These are phyloP conservation scores for Sparus aurata DNA, from an alignment of 2,797 vertebrate genomes.

Conservation along the genomic window DNA sequence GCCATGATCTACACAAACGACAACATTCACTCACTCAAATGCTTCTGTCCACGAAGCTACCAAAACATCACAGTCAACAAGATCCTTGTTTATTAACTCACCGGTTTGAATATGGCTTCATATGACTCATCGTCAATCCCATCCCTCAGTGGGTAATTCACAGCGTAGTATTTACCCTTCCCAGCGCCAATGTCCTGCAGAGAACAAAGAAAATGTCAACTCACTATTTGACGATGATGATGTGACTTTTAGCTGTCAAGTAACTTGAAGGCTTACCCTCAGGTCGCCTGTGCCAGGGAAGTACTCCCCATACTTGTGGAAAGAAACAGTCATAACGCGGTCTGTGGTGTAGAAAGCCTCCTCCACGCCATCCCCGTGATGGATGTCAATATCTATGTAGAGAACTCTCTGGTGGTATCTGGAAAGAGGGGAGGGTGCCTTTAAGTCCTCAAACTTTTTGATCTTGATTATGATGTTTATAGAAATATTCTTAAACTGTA, in stretches of 20 bases:
- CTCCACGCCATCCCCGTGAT: slow-evolving; percentile 98
- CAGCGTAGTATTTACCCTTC: slow-evolving; percentile 98
- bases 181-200: slow-evolving; percentile 96
- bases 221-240: background rate
- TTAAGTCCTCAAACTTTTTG: background rate
- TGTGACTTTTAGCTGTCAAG: background rate
- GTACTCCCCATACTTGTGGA: slow-evolving; percentile 99
- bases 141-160: slow-evolving; percentile 97
- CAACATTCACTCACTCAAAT: background rate
- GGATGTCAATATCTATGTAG: slow-evolving; percentile 99
- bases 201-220: slow-evolving; percentile 25
- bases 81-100: slow-evolving; percentile 76
- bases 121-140: slow-evolving; percentile 98
- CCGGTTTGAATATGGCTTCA: slow-evolving; percentile 98
- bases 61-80: background rate
- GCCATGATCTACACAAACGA: slow-evolving; percentile 91
- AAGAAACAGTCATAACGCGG: slow-evolving; percentile 98
- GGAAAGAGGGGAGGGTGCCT: background rate
- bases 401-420: slow-evolving; percentile 99
- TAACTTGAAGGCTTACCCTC: slow-evolving; percentile 85
- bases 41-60: background rate
- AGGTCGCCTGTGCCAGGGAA: slow-evolving; percentile 98
- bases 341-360: slow-evolving; percentile 99
- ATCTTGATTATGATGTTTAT: background rate
- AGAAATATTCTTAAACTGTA: background rate